Evolutionary conservation across 2,797 vertebrate genomes (phyloP).

Genomic region (Microctenopoma stevenorrisi): DNA sequence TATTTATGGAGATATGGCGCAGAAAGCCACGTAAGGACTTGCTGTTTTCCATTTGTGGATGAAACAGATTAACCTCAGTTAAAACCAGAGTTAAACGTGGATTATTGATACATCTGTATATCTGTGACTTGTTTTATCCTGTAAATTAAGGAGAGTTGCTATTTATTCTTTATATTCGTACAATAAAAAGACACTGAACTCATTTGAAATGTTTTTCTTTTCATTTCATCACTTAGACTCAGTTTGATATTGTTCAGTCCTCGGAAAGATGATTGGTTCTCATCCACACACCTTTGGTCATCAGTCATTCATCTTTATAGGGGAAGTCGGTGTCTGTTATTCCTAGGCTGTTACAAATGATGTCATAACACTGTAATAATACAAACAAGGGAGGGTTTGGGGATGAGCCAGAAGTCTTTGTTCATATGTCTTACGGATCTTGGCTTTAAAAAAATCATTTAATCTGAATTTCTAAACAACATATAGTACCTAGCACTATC

Average conservation of each 20-base stretch:
- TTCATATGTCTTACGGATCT: neutral
- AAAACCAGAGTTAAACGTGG: constrained; percentile 55
- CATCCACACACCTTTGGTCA: constrained; percentile 40
- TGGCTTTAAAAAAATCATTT: constrained; percentile 1
- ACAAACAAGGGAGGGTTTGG: neutral
- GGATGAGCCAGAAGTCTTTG: neutral
- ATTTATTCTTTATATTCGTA: constrained; percentile 88
- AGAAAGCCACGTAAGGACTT: constrained; percentile 60
- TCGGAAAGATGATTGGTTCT: neutral
- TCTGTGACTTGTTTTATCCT: constrained; percentile 73
- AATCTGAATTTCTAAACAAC: neutral
- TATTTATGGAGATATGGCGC: constrained; percentile 79
- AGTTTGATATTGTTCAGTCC: neutral
- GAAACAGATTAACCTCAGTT: constrained; percentile 61
- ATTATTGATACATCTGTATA: constrained; percentile 43
- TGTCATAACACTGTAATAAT: neutral
- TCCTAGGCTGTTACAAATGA: neutral
- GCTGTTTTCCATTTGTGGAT: constrained; percentile 62
- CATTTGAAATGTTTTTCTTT: constrained; percentile 30
- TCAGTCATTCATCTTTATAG: constrained; percentile 21
- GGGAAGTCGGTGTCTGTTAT: neutral
- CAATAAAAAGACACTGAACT: constrained; percentile 81
- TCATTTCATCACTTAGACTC: neutral
- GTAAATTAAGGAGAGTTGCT: constrained; percentile 84
- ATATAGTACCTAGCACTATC: constrained; percentile 4